Percentiles rank a stretch among this genome's conserved stretches.
phyloP scores from a whole-genome alignment of 2,113 vertebrate species.

The Gavia stellata region DNA sequence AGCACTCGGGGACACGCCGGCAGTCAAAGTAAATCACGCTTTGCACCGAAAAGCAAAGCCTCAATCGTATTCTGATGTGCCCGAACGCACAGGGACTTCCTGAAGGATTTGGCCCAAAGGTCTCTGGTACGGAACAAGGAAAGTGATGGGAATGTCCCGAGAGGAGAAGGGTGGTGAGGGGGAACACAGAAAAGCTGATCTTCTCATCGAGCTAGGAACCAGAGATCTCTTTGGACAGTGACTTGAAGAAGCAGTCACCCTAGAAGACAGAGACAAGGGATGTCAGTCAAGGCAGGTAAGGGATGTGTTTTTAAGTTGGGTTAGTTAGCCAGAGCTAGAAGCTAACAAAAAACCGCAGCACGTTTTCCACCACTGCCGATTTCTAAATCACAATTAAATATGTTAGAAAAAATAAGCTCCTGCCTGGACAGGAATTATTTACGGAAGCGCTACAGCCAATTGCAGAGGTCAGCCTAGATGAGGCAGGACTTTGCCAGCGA shows the following conservation, averaged over 20 bases:
- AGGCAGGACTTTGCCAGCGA: background rate
- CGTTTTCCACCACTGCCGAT: background rate
- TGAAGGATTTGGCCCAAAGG: background rate
- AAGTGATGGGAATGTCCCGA: background rate
- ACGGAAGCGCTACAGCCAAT: background rate
- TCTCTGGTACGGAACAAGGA: accelerated
- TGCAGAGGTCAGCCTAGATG: background rate
- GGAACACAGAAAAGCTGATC: background rate
- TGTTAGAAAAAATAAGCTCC: background rate
- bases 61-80: background rate
- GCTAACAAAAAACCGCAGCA: accelerated
- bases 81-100: background rate
- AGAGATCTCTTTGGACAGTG: background rate
- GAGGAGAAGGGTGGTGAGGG: background rate
- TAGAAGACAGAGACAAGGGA: background rate
- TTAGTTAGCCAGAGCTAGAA: background rate
- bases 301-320: accelerated
- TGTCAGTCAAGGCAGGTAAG: background rate
- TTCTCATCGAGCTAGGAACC: background rate
- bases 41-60: background rate
- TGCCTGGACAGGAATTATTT: background rate
- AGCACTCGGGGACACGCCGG: accelerated
- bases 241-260: background rate
- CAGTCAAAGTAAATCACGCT: background rate
- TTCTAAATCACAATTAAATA: background rate